phyloP scores from a whole-genome alignment of 1,140 invertebrate genomes.

The Andrena cerasifolii region DNA sequence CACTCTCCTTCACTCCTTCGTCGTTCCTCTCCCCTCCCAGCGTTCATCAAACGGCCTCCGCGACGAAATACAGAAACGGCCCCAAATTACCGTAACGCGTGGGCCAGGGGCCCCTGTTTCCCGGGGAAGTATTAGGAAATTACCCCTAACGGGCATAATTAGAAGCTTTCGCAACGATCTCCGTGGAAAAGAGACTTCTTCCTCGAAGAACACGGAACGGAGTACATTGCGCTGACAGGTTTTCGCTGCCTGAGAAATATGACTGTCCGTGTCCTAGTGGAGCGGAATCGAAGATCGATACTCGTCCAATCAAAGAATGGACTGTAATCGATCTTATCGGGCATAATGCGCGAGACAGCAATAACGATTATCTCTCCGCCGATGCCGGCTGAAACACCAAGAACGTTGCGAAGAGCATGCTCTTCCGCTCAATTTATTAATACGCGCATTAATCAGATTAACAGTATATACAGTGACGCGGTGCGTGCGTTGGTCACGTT shows the following conservation, averaged over 20 bases:
- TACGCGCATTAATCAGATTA: conserved; percentile 55
- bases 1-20: not conserved
- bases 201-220: too few relatives aligned
- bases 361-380: conserved; percentile 23
- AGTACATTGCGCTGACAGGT: too few relatives aligned
- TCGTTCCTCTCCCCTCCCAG: too few relatives aligned
- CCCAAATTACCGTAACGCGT: too few relatives aligned
- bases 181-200: too few relatives aligned
- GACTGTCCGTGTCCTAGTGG: not conserved
- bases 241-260: too few relatives aligned
- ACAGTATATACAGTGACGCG: not conserved
- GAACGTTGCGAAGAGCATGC: conserved; percentile 14
- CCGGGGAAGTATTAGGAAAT: too few relatives aligned
- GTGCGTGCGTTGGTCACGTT: not conserved
- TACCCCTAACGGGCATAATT: too few relatives aligned
- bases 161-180: too few relatives aligned
- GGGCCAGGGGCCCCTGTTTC: too few relatives aligned
- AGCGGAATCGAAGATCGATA: not conserved
- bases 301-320: conserved; percentile 8
- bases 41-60: too few relatives aligned
- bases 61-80: too few relatives aligned
- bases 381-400: conserved; percentile 2
- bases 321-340: conserved; percentile 43
- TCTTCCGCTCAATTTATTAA: conserved; percentile 55
- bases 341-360: conserved; percentile 16